These are phyloP conservation scores for Brachylomia viminalis DNA, from an alignment of 2,888 invertebrate genomes.

Conservation along the genomic window DNA sequence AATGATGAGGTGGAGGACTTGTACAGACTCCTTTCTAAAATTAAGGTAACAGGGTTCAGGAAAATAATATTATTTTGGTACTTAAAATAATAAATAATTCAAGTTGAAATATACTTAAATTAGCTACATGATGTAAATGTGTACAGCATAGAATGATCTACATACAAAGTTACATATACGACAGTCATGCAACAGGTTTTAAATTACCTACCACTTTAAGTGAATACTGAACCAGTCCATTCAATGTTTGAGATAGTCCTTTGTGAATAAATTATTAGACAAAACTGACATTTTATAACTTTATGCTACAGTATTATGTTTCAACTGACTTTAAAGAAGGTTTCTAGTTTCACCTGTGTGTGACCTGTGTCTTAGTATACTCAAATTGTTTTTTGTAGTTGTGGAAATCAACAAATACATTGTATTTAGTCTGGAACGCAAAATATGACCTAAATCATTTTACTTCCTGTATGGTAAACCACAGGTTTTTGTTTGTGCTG, in stretches of 20 bases:
- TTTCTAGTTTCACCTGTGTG: not conserved
- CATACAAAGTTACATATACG: conserved; percentile 12
- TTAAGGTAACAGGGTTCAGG: conserved; percentile 91
- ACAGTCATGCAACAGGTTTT: conserved; percentile 39
- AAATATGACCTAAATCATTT: not conserved
- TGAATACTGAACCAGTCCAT: conserved; percentile 34
- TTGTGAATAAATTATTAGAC: conserved; percentile 32
- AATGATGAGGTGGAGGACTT: conserved; percentile 99
- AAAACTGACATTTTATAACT: not conserved
- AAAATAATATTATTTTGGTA: not conserved
- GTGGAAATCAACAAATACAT: not conserved
- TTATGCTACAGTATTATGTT: not conserved
- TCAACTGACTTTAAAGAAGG: not conserved
- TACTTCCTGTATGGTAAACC: conserved; percentile 8
- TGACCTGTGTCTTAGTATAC: not conserved
- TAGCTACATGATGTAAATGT: not conserved
- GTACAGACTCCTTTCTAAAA: conserved; percentile 94
- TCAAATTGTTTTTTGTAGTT: not conserved
- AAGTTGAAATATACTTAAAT: not conserved
- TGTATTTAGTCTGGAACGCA: not conserved
- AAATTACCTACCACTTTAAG: conserved; percentile 37
- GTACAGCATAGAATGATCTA: conserved; percentile 10
- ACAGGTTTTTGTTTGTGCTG: too few species aligned
- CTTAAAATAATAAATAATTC: not conserved
- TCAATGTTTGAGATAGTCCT: conserved; percentile 30